Evolutionary conservation across 2,888 invertebrate species (phyloP).

Genomic region (Dolichopus griseipennis): DNA sequence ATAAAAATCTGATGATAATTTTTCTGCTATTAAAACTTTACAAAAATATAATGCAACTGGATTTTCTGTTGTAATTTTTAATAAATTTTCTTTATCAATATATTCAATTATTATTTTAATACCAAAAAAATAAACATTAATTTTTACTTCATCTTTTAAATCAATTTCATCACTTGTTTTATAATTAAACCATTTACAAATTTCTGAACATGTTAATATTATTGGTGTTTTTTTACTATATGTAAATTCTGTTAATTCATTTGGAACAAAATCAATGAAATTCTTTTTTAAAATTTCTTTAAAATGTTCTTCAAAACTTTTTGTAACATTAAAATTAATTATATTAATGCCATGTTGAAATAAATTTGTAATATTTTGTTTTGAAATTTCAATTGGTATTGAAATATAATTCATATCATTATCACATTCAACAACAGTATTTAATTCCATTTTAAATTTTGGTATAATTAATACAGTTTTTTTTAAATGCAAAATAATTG

Average conservation of each 20-base stretch:
- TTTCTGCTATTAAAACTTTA: constrained; percentile 13
- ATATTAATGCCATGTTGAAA: constrained; percentile 9
- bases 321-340: neutral
- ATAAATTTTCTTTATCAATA: constrained; percentile 16
- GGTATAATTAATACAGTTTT: constrained; percentile 13
- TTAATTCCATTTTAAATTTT: constrained; percentile 15
- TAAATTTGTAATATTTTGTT: constrained; percentile 13
- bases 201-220: constrained; percentile 14
- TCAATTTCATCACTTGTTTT: neutral
- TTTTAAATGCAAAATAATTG: constrained; percentile 15
- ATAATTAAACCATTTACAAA: constrained; percentile 16
- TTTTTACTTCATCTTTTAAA: neutral
- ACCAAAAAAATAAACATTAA: constrained; percentile 17
- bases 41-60: constrained; percentile 17
- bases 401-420: constrained; percentile 16
- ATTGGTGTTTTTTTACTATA: constrained; percentile 17
- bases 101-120: constrained; percentile 16
- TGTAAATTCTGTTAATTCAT: constrained; percentile 4
- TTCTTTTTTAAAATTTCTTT: neutral
- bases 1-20: constrained; percentile 13
- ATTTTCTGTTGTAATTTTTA: constrained; percentile 16
- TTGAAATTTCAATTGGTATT: constrained; percentile 13
- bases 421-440: constrained; percentile 15
- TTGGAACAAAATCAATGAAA: neutral
- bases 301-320: neutral